Conservation (phyloP, 2,113 vertebrate genomes). For the Caracal caracal region DNA sequence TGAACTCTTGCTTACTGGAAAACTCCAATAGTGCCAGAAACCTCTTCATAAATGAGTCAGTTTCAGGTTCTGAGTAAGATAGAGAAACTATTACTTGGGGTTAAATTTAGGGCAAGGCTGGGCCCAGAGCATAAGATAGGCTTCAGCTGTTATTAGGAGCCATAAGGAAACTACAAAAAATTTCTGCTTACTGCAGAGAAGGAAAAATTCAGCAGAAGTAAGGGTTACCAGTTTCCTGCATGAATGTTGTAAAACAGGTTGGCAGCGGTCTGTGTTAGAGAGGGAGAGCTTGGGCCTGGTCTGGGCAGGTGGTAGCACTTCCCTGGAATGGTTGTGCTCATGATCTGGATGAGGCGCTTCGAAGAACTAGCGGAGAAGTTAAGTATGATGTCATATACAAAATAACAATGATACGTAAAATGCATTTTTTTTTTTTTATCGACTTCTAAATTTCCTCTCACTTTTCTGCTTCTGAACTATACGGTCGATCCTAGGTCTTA, state of each 20-base stretch:
- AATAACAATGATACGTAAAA: conserved; percentile 53
- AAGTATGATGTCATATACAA: conserved; percentile 40
- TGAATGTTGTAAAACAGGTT: conserved; percentile 79
- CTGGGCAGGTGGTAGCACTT: conserved; percentile 66
- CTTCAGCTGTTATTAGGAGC: conserved; percentile 66
- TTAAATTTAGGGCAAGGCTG: conserved; percentile 82
- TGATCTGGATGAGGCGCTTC: conserved; percentile 61
- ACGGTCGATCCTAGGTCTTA: neutral
- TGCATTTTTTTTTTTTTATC: neutral
- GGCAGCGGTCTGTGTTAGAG: conserved; percentile 71
- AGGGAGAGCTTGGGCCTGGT: conserved; percentile 56
- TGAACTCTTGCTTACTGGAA: conserved; percentile 77
- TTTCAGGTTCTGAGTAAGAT: conserved; percentile 81
- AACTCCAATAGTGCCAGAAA: conserved; percentile 57
- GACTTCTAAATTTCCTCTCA: conserved; percentile 45
- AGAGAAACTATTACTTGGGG: conserved; percentile 77
- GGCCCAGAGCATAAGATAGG: conserved; percentile 72
- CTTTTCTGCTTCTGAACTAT: neutral
- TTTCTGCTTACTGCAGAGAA: conserved; percentile 67
- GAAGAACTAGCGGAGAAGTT: conserved; percentile 69
- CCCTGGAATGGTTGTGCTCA: conserved; percentile 53
- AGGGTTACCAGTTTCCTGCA: conserved; percentile 82
- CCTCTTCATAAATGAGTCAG: conserved; percentile 83
- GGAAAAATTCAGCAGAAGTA: conserved; percentile 71
- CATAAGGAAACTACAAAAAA: conserved; percentile 55